Base-by-base conservation (phyloP, 2,113 vertebrate genomes). In the Dasyornis broadbenti region DNA sequence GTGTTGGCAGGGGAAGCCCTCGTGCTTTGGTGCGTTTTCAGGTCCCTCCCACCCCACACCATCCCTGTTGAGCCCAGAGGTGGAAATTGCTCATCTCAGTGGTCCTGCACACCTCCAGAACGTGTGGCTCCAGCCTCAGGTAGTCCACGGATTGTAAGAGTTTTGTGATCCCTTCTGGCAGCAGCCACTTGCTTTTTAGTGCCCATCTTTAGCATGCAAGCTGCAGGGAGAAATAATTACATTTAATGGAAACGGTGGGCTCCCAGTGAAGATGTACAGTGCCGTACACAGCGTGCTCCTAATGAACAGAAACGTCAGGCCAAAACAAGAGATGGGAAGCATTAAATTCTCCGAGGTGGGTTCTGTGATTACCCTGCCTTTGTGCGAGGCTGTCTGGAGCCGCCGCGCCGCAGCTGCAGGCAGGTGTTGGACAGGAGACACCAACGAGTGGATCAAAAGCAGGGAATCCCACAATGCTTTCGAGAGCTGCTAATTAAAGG, bases 291-390 rank as follows among this genome's bases (percentile, higher is more conserved):
- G 89, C 4, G 2, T 75, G 80, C 78, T 96, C 56, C 84, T 96
- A 95, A 95, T 91, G 95, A 97, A 92, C 90, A 87, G 61, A 82
- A 92, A 87, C 26, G 86, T 89, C 93, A 82, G 73, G 89, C 81
- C 80, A 42, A 82, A 95, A 76, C 30, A 90, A 90, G 28, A 88
- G 88, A 89, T 91, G 90, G 81, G 90, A 56, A 75, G 92, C 80
- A 75, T 95, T 92, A 35, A 87, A 72, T 92, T 66, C 94, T 95
- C 61, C 0, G 17, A 89, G 82, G 84, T 68, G 60, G 44, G 22
- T 12, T 69, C 59, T 52, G 24, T 63, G 44, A 61, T 85, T 64
- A 28, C 73, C 59, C 50, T 53, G 92, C 61, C 50, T 82, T 65
- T 86, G 82, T 66, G 54, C 27, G 27, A 28, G 60, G 52, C 37